A percentile compares a stretch with the other conserved stretches of the same genome.
Conservation (phyloP, 2,113 vertebrate species). For the Carassius gibelio region DNA sequence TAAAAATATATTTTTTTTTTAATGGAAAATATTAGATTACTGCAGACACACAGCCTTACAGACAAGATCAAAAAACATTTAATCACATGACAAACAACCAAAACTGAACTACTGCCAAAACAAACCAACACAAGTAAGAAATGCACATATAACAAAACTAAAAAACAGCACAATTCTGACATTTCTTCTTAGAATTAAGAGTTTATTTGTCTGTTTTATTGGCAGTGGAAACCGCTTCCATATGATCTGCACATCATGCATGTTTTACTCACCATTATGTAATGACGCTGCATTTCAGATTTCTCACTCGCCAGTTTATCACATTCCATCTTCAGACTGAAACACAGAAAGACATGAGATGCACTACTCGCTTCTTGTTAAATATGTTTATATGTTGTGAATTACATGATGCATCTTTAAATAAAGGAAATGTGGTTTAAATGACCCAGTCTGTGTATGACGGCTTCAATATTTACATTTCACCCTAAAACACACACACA, state of each 20-base stretch:
- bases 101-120: not conserved
- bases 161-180: too few species aligned
- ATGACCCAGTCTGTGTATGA: not conserved
- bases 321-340: slow-evolving; percentile 95
- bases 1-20: not conserved
- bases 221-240: not conserved
- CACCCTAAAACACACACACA: not conserved
- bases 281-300: slow-evolving; percentile 99
- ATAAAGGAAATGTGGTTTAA: not conserved
- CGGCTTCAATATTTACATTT: not conserved
- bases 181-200: too few species aligned
- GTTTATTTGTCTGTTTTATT: too few species aligned
- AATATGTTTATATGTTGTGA: not conserved
- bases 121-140: not conserved
- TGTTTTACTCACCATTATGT: slow-evolving; percentile 88
- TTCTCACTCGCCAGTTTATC: slow-evolving; percentile 98
- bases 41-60: not conserved
- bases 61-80: not conserved
- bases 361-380: not conserved
- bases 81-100: not conserved
- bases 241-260: too few species aligned
- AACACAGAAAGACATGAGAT: not conserved
- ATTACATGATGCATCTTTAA: not conserved
- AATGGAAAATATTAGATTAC: not conserved
- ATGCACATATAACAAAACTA: not conserved